phyloP scores from a whole-genome alignment of 2,888 invertebrate genomes.

The Rhopalosiphum nymphaeae region DNA sequence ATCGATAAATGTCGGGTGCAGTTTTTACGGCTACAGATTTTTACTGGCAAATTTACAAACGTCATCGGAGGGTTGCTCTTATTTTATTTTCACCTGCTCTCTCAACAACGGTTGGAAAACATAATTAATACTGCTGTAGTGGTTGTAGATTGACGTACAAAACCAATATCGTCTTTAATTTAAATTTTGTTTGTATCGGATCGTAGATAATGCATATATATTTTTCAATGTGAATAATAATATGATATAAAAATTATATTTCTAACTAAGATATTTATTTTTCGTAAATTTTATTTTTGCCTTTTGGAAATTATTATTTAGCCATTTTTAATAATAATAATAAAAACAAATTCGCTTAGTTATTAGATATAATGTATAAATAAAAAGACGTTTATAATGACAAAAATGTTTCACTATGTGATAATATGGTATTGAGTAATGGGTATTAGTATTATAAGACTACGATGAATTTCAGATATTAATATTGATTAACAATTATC shows the following conservation, averaged over 20 bases:
- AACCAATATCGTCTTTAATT: neutral
- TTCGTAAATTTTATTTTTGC: too few species aligned
- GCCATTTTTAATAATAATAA: neutral
- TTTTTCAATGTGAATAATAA: neutral
- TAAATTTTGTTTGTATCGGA: neutral
- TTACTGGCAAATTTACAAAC: too few species aligned
- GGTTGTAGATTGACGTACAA: neutral
- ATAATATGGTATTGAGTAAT: neutral
- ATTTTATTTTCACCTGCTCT: too few species aligned
- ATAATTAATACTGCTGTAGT: too few species aligned
- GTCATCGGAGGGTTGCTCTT: too few species aligned
- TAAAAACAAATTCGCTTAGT: neutral
- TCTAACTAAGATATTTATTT: neutral
- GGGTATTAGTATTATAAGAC: neutral
- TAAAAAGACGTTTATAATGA: too few species aligned
- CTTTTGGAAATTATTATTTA: neutral
- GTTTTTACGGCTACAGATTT: too few species aligned
- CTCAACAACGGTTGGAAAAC: too few species aligned
- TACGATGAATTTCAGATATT: neutral
- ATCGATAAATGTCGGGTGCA: too few species aligned
- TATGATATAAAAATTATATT: neutral
- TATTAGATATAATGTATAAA: too few species aligned
- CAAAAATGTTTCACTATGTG: neutral
- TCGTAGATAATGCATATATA: too few species aligned
- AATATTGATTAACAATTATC: neutral